A percentile compares a stretch with the other conserved stretches of the same genome.
Conservation (phyloP, 2,888 invertebrate species). For the Drosophila niveifrons region DNA sequence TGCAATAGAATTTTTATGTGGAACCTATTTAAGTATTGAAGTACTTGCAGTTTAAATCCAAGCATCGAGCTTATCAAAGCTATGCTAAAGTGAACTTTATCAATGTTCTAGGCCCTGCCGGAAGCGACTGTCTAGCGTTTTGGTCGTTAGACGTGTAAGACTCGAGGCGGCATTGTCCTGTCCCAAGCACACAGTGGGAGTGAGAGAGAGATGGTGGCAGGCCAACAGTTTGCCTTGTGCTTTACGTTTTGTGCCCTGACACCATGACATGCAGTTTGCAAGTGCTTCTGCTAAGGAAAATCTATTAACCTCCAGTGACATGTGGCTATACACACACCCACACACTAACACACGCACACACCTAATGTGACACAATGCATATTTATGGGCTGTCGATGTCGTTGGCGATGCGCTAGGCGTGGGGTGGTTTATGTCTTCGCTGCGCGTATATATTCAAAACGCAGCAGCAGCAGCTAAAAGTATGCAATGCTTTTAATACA, state of each 20-base stretch:
- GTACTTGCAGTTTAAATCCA: conserved; percentile 49
- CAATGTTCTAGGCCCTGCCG: conserved; percentile 52
- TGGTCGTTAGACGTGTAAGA: conserved; percentile 19
- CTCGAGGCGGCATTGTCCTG: conserved; percentile 30
- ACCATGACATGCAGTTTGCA: conserved; percentile 73
- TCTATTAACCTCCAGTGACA: conserved; percentile 82
- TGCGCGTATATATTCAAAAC: conserved; percentile 7
- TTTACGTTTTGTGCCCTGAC: conserved; percentile 52
- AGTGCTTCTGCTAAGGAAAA: conserved; percentile 70
- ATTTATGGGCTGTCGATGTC: conserved; percentile 75
- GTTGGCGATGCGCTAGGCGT: not conserved
- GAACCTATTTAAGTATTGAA: conserved; percentile 3
- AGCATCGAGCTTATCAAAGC: conserved; percentile 40
- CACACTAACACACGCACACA: conserved; percentile 27
- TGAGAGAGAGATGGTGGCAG: not conserved
- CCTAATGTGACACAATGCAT: conserved; percentile 81
- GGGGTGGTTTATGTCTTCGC: conserved; percentile 11
- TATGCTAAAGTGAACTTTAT: conserved; percentile 54
- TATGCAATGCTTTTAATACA: conserved; percentile 51
- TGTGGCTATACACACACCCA: conserved; percentile 38
- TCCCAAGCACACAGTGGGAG: not conserved
- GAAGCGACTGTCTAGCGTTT: conserved; percentile 51
- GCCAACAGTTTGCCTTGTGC: conserved; percentile 20
- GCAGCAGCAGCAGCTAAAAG: conserved; percentile 46
- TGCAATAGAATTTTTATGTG: not conserved